Evolutionary conservation across 2,888 invertebrate genomes (phyloP), one percentile per base, ranked within the genome.

Genomic region (Gymnoscelis rufifasciata): DNA sequence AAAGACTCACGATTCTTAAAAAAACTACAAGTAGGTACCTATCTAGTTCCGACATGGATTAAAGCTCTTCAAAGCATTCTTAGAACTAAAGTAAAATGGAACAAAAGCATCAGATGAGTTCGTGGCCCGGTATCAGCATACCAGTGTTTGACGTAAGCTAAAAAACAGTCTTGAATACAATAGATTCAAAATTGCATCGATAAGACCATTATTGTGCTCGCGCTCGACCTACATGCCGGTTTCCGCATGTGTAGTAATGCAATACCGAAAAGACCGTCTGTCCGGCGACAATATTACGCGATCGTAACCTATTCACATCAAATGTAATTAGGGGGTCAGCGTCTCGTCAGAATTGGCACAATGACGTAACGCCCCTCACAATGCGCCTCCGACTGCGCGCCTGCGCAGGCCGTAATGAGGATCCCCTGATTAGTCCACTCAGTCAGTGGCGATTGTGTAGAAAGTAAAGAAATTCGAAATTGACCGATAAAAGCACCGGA

Each of bases 251-350:
- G 71, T 66, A 71, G 69, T 61, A 65, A 67, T 68, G 71, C 66
- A 70, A 70, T 61, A 65, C 47, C 36, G 59, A 71, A 67, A 69
- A 70, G 40, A 45, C 40, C 64, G 65, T 65, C 59, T 60, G 64
- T 64, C 60, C 62, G 59, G 64, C 66, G 75, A 77, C 77, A 72
- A 67, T 66, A 64, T 68, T 73, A 74, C 68, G 70, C 67, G 72
- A 70, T 68, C 65, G 70, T 71, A 75, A 78, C 78, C 75, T 76
- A 78, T 79, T 74, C 72, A 73, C 70, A 71, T 74, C 64, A 68
- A 67, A 70, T 60, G 71, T 75, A 77, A 79, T 79, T 79, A 79
- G 79, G 74, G 68, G 82, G 82, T 82, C 82, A 80, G 66, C 70
- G 71, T 69, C 71, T 69, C 61, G 66, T 68, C 70, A 69, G 68